These are phyloP conservation scores for Vespertilio murinus DNA, from an alignment of 2,797 vertebrate genomes.

Conservation along the genomic window DNA sequence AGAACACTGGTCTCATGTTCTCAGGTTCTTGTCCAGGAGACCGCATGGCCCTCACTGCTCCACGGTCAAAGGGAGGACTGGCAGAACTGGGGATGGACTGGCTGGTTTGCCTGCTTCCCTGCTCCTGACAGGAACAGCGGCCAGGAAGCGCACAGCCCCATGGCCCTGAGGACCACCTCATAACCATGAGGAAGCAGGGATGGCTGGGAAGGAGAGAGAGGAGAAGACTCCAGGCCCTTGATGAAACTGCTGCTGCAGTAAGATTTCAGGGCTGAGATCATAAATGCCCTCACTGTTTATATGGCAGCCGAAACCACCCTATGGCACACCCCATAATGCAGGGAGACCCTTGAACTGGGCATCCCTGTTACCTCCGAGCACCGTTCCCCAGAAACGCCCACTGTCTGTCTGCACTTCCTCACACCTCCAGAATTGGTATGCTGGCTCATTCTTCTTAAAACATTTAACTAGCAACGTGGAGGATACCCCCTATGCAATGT, in stretches of 20 bases:
- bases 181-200: not conserved
- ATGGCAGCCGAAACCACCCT: not conserved
- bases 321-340: not conserved
- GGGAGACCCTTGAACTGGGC: not conserved
- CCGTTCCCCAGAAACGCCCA: not conserved
- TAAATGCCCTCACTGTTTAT: not conserved
- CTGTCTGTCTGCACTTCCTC: not conserved
- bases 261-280: not conserved
- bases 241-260: not conserved
- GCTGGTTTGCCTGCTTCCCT: not conserved
- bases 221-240: not conserved
- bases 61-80: not conserved
- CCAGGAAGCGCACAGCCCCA: not conserved
- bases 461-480: not conserved
- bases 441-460: constrained; percentile 23
- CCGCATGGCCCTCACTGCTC: not conserved
- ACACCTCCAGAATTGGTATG: not conserved
- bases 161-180: not conserved
- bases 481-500: not conserved
- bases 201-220: not conserved
- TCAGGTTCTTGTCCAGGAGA: not conserved
- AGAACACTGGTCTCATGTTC: not conserved
- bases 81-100: not conserved
- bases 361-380: not conserved
- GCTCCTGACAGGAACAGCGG: not conserved